Base-by-base conservation (phyloP, 2,888 invertebrate genomes). In the Sminthurides aquaticus region DNA sequence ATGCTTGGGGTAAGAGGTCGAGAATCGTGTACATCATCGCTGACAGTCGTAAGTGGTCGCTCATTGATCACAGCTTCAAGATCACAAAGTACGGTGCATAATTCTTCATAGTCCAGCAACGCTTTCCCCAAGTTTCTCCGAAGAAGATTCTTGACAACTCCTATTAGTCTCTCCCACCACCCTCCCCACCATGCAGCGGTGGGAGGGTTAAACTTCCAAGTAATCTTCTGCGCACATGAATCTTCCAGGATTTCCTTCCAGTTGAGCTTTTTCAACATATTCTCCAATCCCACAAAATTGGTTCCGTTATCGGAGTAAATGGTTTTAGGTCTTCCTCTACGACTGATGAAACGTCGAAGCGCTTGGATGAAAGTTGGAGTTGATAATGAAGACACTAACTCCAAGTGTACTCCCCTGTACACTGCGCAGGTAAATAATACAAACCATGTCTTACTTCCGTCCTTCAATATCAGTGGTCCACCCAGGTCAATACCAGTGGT, bases 261-360 rank as follows among this genome's bases (percentile, higher is more conserved):
- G n/a, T n/a, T n/a, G n/a, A n/a, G n/a, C n/a, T n/a, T n/a, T n/a
- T n/a, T n/a, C n/a, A n/a, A n/a, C 52, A 52, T 15, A 22, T 52
- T 52, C 20, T 52, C 52, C 5, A 22, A 20, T 1, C 78, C 75
- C 2, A 75, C 67, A 68, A 80, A 79, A 68, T 78, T 78, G 0
- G 76, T 76, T 0, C 77, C 78, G 63, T 79, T 79, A 62, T 80
- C 79, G 29, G 75, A 75, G 55, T 74, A 77, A 0, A 79, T 73
- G 3, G 74, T 69, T 15, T 57, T 67, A 0, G 77, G 76, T 20
- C 75, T 65, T 2, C 78, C 77, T 34, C 77, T 64, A 48, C 77
- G 63, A 0, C 75, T 71, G n/a, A 77, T 71, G 61, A 79, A 78
- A 55, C 78, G 62, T 49, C 76, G 62, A 3, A 79, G 62, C 8